A percentile compares a stretch with the other conserved stretches of the same genome.
These are phyloP conservation scores for Arothron firmamentum DNA, from an alignment of 2,113 vertebrate species.

Conservation along the genomic window DNA sequence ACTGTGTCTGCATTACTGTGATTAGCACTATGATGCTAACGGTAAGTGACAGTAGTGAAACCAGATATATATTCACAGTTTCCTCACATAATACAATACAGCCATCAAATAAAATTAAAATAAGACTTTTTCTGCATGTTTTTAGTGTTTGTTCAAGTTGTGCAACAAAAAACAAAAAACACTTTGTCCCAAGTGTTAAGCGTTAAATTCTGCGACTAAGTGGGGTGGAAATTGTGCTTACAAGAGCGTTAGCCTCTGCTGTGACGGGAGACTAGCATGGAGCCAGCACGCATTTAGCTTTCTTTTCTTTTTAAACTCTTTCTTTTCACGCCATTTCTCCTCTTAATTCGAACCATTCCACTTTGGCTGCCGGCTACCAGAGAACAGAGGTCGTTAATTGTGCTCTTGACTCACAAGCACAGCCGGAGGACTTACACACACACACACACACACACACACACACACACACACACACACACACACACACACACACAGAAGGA, in stretches of 20 bases:
- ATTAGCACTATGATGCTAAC: neutral
- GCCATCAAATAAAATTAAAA: no score
- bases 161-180: slow-evolving; percentile 2
- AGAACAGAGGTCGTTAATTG: slow-evolving; percentile 61
- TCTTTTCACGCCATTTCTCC: slow-evolving; percentile 64
- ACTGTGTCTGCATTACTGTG: neutral
- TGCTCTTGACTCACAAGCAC: slow-evolving; percentile 40
- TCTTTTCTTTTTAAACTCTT: slow-evolving; percentile 20
- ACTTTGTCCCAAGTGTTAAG: slow-evolving; percentile 43
- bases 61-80: neutral
- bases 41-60: neutral
- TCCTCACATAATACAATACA: no score
- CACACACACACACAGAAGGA: neutral
- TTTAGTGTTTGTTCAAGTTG: neutral
- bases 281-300: slow-evolving; percentile 50
- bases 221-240: slow-evolving; percentile 53
- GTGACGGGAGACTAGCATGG: slow-evolving; percentile 50
- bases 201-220: slow-evolving; percentile 42
- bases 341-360: slow-evolving; percentile 71
- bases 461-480: slow-evolving; percentile 1
- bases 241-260: slow-evolving; percentile 39
- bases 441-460: slow-evolving; percentile 1
- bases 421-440: slow-evolving; percentile 14
- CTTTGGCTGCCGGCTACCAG: slow-evolving; percentile 48
- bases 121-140: neutral